Percentiles rank a stretch among this genome's conserved stretches.
Evolutionary conservation across 2,888 invertebrate species (phyloP).

Genomic region (Oxystoma pomonae): DNA sequence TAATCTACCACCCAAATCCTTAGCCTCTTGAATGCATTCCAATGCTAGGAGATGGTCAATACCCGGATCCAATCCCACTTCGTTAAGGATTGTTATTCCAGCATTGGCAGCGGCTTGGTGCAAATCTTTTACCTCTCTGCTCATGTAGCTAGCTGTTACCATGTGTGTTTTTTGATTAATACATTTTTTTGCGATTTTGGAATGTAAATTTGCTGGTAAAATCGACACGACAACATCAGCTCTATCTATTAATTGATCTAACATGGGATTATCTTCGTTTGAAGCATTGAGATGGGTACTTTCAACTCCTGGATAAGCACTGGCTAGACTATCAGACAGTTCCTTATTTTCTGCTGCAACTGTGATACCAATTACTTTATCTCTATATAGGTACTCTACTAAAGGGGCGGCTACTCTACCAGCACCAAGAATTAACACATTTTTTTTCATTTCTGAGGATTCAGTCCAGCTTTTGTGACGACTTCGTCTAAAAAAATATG

Average conservation of each 20-base stretch:
- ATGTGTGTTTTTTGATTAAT: slow-evolving; percentile 83
- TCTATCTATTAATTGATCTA: slow-evolving; percentile 66
- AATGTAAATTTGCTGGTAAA: slow-evolving; percentile 87
- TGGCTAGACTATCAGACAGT: slow-evolving; percentile 81
- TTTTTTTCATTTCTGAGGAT: slow-evolving; percentile 46
- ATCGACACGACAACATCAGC: slow-evolving; percentile 81
- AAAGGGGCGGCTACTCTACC: slow-evolving; percentile 89
- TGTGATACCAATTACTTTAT: slow-evolving; percentile 75
- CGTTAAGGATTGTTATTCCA: slow-evolving; percentile 91
- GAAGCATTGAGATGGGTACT: slow-evolving; percentile 73
- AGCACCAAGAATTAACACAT: slow-evolving; percentile 89
- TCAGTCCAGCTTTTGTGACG: slow-evolving; percentile 45
- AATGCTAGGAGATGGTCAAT: slow-evolving; percentile 82
- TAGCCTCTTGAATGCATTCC: slow-evolving; percentile 93
- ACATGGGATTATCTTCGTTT: slow-evolving; percentile 61
- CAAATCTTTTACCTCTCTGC: slow-evolving; percentile 71
- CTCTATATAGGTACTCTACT: slow-evolving; percentile 88
- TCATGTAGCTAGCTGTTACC: slow-evolving; percentile 95
- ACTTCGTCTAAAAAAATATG: slow-evolving; percentile 35
- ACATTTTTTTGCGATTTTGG: slow-evolving; percentile 80
- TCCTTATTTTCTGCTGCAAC: slow-evolving; percentile 67
- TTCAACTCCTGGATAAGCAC: slow-evolving; percentile 71
- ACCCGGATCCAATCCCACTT: slow-evolving; percentile 96
- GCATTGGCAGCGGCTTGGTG: slow-evolving; percentile 79
- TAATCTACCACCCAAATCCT: slow-evolving; percentile 83